Percentiles rank a stretch among this genome's conserved stretches.
Conservation (phyloP, 2,113 vertebrate genomes). For the Platycercus adscitus region DNA sequence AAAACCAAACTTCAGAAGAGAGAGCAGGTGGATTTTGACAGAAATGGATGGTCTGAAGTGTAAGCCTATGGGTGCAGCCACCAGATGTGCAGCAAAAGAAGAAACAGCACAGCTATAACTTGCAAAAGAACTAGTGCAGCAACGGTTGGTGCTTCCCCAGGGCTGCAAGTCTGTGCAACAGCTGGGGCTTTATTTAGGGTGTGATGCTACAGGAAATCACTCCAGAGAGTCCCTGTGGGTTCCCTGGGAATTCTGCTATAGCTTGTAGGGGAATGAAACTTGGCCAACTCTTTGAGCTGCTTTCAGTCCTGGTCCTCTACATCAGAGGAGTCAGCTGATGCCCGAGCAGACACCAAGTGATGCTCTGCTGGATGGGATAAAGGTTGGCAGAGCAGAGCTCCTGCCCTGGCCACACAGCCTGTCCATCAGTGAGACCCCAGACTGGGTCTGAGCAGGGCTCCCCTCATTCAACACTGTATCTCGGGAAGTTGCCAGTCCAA, state of each 20-base stretch:
- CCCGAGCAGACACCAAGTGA: rapidly evolving
- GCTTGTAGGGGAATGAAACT: neutral
- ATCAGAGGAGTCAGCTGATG: neutral
- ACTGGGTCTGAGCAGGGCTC: neutral
- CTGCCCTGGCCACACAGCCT: neutral
- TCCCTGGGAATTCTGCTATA: neutral
- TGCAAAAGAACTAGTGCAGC: neutral
- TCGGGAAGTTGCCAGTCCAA: neutral
- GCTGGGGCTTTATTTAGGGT: neutral
- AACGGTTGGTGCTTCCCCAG: neutral
- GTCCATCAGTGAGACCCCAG: neutral
- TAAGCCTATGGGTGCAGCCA: neutral
- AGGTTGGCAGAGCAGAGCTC: neutral
- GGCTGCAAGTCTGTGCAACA: neutral
- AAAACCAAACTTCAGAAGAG: neutral
- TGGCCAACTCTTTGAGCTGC: neutral
- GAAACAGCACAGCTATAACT: neutral
- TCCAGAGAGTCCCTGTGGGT: neutral
- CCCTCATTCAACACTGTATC: rapidly evolving
- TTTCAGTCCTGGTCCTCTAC: neutral
- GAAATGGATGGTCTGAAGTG: neutral
- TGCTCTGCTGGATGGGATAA: neutral
- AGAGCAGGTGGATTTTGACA: neutral
- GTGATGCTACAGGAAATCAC: neutral
- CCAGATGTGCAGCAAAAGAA: neutral